Evolutionary conservation across 2,888 invertebrate species (phyloP).

Genomic region (Heliconius cydno): DNA sequence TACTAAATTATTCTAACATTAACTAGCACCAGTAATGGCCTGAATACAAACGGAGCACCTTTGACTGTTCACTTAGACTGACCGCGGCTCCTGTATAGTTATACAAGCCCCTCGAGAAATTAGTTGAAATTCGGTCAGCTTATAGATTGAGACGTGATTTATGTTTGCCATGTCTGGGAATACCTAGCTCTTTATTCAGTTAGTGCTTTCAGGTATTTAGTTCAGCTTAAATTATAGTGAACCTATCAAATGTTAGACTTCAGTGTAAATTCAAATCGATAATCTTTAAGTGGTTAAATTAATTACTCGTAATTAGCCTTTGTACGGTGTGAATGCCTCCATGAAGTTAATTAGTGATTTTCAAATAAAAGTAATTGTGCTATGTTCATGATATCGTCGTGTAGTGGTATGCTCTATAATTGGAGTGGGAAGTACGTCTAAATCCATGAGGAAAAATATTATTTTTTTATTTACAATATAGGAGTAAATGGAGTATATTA

Average conservation of each 20-base stretch:
- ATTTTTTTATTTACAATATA: too few relatives aligned
- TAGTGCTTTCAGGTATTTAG: slow-evolving; percentile 37
- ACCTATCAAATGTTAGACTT: neutral
- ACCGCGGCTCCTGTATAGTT: slow-evolving; percentile 42
- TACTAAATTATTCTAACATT: neutral
- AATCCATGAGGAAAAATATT: too few relatives aligned
- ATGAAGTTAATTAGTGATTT: too few relatives aligned
- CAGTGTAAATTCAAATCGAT: neutral
- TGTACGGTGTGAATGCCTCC: too few relatives aligned
- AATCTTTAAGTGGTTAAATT: neutral
- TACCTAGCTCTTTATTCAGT: slow-evolving; percentile 38
- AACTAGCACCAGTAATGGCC: neutral
- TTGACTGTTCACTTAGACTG: slow-evolving; percentile 35
- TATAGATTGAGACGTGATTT: slow-evolving; percentile 46
- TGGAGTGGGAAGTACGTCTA: too few relatives aligned
- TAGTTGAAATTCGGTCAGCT: slow-evolving; percentile 44
- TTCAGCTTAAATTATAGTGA: slow-evolving; percentile 23
- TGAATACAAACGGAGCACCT: slow-evolving; percentile 30
- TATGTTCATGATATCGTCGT: too few relatives aligned
- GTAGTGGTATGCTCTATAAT: too few relatives aligned
- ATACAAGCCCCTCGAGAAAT: slow-evolving; percentile 45
- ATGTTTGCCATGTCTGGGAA: slow-evolving; percentile 28
- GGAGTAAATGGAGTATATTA: too few relatives aligned
- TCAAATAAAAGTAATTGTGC: too few relatives aligned
- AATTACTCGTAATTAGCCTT: too few relatives aligned